Evolutionary conservation across 2,797 vertebrate genomes (phyloP).

Genomic region (Gambusia yucatana): DNA sequence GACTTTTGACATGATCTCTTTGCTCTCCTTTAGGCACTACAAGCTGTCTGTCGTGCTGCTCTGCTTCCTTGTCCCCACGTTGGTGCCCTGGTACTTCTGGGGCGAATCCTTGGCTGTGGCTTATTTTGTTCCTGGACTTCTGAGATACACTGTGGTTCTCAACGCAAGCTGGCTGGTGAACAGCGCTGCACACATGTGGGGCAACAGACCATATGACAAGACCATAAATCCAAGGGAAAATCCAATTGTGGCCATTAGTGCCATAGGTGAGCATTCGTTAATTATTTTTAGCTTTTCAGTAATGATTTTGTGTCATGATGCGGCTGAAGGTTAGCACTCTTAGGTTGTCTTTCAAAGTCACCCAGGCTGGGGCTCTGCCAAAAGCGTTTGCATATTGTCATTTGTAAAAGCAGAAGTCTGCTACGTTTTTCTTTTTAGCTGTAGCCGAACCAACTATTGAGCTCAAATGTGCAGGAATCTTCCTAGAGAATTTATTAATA

Average conservation of each 20-base stretch:
- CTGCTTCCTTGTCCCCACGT: conserved; percentile 88
- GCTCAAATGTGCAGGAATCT: neutral
- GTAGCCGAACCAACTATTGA: neutral
- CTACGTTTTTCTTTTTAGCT: neutral
- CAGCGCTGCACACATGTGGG: conserved; percentile 95
- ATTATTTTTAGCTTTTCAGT: neutral
- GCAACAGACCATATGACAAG: conserved; percentile 90
- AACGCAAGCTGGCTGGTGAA: conserved; percentile 96
- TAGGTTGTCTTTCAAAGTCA: neutral
- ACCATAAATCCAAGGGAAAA: conserved; percentile 93
- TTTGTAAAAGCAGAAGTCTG: neutral
- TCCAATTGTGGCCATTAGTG: conserved; percentile 87
- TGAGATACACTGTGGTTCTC: conserved; percentile 87
- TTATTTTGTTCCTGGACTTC: conserved; percentile 85
- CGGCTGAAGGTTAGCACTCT: neutral
- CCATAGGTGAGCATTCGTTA: conserved; percentile 81
- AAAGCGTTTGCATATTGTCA: neutral
- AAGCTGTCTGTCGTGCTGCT: conserved; percentile 85
- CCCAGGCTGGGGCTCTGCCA: neutral
- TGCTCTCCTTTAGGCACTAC: conserved; percentile 83
- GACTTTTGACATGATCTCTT: neutral
- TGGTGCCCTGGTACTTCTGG: conserved; percentile 94
- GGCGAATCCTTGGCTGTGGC: conserved; percentile 83
- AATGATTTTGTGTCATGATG: neutral
- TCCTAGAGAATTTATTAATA: neutral